Evolutionary conservation across 1,140 invertebrate genomes (phyloP), one percentile per base, ranked within the genome.

Genomic region (Thrips palmi): DNA sequence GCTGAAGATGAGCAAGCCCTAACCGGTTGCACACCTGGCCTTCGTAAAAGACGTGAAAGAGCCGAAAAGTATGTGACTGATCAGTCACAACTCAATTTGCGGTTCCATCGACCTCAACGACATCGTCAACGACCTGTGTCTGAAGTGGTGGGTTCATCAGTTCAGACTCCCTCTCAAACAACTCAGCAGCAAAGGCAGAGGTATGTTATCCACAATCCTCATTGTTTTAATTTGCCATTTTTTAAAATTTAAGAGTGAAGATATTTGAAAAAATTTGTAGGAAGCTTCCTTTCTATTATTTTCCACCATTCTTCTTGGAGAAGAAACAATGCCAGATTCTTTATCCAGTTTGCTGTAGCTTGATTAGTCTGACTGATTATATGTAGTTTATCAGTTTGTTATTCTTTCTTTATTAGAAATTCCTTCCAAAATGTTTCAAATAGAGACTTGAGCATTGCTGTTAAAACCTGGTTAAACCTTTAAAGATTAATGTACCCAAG

Each of bases 31-130:
- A 76, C 72, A 0, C 72, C 74, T 6, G 72, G 65, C 11, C 57
- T 79, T n/a, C 62, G 76, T 5, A 62, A 76, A 6, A 63, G 77
- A n/a, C 61, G 78, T 11, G 62, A 69, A 34, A 65, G 65, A 33
- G 60, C 62, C 31, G 77, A 80, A 40, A 81, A 82, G 52, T 81
- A 81, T 54, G 72, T 77, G 1, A 69, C 70, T 3, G 77, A 82
- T 55, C 68, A 70, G 27, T 67, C 70, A 18, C 75, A 82, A 50
- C 57, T 80, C 39, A 75, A 76, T 49, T 57, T 82, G 33, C 59
- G 75, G 24, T 82, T 81, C 58, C 68, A 71, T 50, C 62, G 77
- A 39, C 70, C 77, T 12, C 58, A 67, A 44, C 56, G 67, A 37
- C n/a, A n/a, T n/a, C 51, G 53, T 25, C 40, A 44, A 17, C 49